Base-by-base conservation (phyloP, 2,888 invertebrate genomes). In the Desoria tigrina region DNA sequence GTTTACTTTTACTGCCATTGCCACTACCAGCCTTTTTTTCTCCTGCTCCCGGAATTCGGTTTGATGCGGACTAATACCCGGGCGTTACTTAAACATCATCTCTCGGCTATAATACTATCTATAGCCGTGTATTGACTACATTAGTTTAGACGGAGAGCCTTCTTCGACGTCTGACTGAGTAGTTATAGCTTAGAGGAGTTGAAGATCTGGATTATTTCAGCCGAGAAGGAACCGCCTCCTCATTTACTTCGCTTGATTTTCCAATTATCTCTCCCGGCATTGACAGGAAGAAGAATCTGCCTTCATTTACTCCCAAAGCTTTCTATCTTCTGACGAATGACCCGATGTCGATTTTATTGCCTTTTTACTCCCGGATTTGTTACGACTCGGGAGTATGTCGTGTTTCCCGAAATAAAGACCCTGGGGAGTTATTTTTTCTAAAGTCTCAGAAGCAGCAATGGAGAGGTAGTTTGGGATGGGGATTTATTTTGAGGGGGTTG, bases 1-100 rank as follows among this genome's bases (percentile, higher is more conserved):
- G 45, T 45, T 45, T 45, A 45, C 45, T 45, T 45, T 45, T 45
- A 45, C 45, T 53, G 67, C 67, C 67, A 67, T 56, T 50, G n/a
- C 45, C 1, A 26, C 18, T 42, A 6, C 24, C 55, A 39, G 16
- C 26, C 9, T 42, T 55, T 11, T 55, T 32, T 55, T 45, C 42
- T 4, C 27, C 32, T 18, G 16, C 7, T 50, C 37, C 23, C 16
- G 21, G n/a, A 45, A 45, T 45, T 45, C 45, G 45, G 45, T 16
- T 16, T 45, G 45, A 45, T 9, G n/a, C n/a, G 16, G 16, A 45
- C 45, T 45, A 39, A 39, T 39, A 39, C 39, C 39, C 39, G 39
- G 39, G 45, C 45, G 45, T 45, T 45, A 18, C 9, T 32, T 32
- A 32, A 32, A 32, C 11, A 32, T 32, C 6, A n/a, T n/a, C n/a